These are phyloP conservation scores for Pterostichus madidus DNA, from an alignment of 2,888 invertebrate species.

Conservation along the genomic window DNA sequence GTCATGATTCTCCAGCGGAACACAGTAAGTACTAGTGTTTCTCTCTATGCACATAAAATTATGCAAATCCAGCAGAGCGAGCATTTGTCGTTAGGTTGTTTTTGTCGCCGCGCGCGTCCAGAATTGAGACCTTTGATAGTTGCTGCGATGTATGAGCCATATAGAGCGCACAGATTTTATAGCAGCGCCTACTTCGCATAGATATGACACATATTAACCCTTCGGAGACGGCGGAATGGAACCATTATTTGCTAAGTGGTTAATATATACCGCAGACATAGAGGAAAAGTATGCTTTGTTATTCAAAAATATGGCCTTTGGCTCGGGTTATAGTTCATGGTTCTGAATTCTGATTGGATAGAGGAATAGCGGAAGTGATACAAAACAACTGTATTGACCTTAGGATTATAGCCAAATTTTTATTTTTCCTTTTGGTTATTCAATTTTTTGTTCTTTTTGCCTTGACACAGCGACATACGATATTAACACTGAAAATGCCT, in stretches of 20 bases:
- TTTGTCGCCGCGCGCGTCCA: conserved; percentile 35
- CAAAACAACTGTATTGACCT: not conserved
- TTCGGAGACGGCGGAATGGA: conserved; percentile 50
- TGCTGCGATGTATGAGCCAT: conserved; percentile 44
- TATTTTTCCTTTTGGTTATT: too few relatives aligned
- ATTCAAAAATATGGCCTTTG: conserved; percentile 29
- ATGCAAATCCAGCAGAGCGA: conserved; percentile 48
- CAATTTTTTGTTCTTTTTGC: too few relatives aligned
- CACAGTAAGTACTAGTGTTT: conserved; percentile 44
- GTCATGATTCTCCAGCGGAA: conserved; percentile 17
- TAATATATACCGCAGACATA: conserved; percentile 56
- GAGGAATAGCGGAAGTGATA: not conserved
- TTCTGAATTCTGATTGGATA: not conserved
- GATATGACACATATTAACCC: conserved; percentile 62
- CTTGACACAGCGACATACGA: too few relatives aligned
- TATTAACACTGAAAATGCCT: too few relatives aligned
- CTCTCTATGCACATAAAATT: conserved; percentile 55
- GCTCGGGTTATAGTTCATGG: not conserved
- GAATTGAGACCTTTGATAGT: conserved; percentile 55
- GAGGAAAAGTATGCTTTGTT: conserved; percentile 40
- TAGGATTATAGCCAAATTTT: not conserved
- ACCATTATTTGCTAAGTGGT: conserved; percentile 63
- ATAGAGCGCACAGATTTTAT: conserved; percentile 30
- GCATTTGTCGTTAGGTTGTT: conserved; percentile 56
- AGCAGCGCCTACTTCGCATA: conserved; percentile 60